Evolutionary conservation across 2,888 invertebrate species (phyloP), one percentile per base, ranked within the genome.

Genomic region (Encarsia formosa): DNA sequence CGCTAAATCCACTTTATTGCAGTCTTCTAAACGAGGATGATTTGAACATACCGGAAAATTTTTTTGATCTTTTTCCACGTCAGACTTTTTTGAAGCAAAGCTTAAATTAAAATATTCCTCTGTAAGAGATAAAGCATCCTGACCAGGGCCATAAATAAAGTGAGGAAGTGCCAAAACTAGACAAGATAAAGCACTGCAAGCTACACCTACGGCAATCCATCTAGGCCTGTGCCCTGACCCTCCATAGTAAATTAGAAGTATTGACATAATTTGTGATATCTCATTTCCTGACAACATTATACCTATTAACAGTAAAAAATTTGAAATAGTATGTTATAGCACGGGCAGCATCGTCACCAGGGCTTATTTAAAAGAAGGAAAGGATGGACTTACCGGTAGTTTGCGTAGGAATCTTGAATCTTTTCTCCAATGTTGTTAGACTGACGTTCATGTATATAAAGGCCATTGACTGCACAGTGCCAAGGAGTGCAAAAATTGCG

Each of bases 261-360:
- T 67, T 4, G 84, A 82, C 49, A 85, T 63, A 54, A 85, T 82
- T 71, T 85, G 84, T 48, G 84, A 84, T 61, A 85, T 78, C 72
- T 86, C 85, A 74, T 85, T 85, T 22, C 84, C 83, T 48, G 84
- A 82, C 31, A 84, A 74, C 48, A 85, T 80, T 24, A 85, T 76
- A 32, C 84, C 84, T 84, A 63, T 15, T 11, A 26, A 26, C 6
- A 26, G 6, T 8, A 26, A 26, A 8, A 26, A 8, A 26, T 26
- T 8, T 11, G 26, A 8, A 26, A 8, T 26, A 26, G 11, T 26
- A 11, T 26, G 11, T 26, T 26, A 26, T 26, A 8, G 26, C 26
- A 26, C 6, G 11, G 6, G 6, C 26, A 26, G 6, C 26, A 26
- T 26, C 11, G 11, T 26, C 11, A 6, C 26, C 11, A 6, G 11